Conservation (phyloP, 2,888 invertebrate species). For the Dynastes maya region DNA sequence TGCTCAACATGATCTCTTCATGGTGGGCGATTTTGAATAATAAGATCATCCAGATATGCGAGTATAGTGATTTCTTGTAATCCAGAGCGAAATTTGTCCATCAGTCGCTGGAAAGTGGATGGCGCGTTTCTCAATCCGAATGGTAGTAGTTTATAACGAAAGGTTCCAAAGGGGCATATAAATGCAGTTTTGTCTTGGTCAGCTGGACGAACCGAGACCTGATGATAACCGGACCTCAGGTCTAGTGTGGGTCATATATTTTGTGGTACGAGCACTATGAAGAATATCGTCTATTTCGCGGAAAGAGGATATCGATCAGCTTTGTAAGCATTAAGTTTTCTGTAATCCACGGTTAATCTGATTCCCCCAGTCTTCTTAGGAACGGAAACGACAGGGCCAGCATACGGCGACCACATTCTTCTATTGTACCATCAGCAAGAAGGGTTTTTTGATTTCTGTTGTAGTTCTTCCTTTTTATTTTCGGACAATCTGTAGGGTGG, state of each 20-base stretch:
- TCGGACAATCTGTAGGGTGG: no score
- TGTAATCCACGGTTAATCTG: neutral
- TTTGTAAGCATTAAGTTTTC: constrained; percentile 6
- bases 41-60: neutral
- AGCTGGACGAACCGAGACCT: neutral
- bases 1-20: no score
- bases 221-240: neutral
- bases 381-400: neutral
- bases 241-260: neutral
- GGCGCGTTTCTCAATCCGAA: neutral
- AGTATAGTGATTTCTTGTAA: neutral
- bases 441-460: no score
- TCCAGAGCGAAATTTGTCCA: neutral
- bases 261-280: neutral
- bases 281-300: neutral
- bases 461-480: no score
- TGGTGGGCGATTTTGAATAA: neutral
- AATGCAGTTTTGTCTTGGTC: neutral
- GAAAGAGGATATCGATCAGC: neutral
- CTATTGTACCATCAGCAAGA: neutral
- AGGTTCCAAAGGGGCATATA: neutral
- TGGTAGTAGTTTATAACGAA: no score
- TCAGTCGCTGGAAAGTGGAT: no score
- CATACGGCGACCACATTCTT: neutral
- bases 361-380: neutral